Evolutionary conservation across 1,140 invertebrate species (phyloP).

Genomic region (Neuroterus valhalla): DNA sequence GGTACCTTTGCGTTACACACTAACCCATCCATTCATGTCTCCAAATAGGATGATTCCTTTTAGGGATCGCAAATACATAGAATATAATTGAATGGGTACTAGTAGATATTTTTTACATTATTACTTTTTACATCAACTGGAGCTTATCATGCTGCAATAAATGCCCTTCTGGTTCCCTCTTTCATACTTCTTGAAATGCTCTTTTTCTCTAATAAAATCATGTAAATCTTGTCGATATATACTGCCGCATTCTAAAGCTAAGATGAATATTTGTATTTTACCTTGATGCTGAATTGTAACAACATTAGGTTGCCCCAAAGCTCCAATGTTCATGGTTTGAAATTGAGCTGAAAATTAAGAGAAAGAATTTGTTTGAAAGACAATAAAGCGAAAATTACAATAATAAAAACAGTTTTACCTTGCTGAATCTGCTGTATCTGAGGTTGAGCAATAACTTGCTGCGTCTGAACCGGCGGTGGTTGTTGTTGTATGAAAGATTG

Average conservation of each 20-base stretch:
- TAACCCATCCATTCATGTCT: too few relatives aligned
- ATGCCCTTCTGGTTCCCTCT: too few relatives aligned
- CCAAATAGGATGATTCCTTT: too few relatives aligned
- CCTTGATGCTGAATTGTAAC: slow-evolving; percentile 75
- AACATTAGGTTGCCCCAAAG: slow-evolving; percentile 71
- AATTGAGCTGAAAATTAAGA: slow-evolving; percentile 65
- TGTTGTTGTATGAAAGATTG: slow-evolving; percentile 79
- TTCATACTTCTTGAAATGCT: too few relatives aligned
- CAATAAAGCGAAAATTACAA: slow-evolving; percentile 33
- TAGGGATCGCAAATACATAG: too few relatives aligned
- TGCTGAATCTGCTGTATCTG: slow-evolving; percentile 69
- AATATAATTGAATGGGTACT: too few relatives aligned
- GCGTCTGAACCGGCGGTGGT: slow-evolving; percentile 70
- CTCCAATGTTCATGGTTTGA: slow-evolving; percentile 74
- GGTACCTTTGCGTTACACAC: too few relatives aligned
- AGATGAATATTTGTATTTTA: slow-evolving; percentile 43
- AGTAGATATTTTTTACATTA: too few relatives aligned
- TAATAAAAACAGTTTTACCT: slow-evolving; percentile 49
- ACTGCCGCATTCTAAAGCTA: not conserved
- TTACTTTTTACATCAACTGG: too few relatives aligned
- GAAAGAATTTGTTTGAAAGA: slow-evolving; percentile 34
- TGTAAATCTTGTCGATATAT: slow-evolving; percentile 1
- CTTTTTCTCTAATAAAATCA: too few relatives aligned
- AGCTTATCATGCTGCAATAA: too few relatives aligned
- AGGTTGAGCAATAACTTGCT: slow-evolving; percentile 67